A percentile compares a stretch with the other conserved stretches of the same genome.
Conservation (phyloP, 1,140 invertebrate genomes). For the Aphis gossypii region DNA sequence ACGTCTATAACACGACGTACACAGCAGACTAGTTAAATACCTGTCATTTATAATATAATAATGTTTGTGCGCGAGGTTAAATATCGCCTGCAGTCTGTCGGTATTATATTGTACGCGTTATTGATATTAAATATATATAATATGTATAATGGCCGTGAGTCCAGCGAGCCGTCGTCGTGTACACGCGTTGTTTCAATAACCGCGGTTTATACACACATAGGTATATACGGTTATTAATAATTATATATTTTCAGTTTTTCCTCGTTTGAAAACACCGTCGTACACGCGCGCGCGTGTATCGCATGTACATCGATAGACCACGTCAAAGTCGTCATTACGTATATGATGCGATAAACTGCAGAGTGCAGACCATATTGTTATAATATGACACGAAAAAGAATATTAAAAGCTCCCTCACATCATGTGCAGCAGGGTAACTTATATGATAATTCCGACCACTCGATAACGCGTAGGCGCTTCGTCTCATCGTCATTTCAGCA, state of each 20-base stretch:
- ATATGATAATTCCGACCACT: no score
- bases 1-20: neutral
- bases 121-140: neutral
- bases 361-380: no score
- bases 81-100: constrained; percentile 10
- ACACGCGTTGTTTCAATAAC: neutral
- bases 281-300: neutral
- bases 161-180: neutral
- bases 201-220: neutral
- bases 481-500: neutral
- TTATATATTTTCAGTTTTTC: neutral
- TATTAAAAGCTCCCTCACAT: no score
- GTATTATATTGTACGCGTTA: neutral
- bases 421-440: no score
- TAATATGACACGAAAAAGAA: no score
- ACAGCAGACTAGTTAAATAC: neutral
- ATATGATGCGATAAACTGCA: no score
- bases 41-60: neutral
- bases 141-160: neutral
- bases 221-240: neutral
- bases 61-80: neutral
- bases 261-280: neutral
- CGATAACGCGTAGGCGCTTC: no score
- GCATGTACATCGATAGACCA: neutral
- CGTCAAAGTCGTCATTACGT: no score